Conservation (phyloP, 2,888 invertebrate genomes). For the Tipula unca region DNA sequence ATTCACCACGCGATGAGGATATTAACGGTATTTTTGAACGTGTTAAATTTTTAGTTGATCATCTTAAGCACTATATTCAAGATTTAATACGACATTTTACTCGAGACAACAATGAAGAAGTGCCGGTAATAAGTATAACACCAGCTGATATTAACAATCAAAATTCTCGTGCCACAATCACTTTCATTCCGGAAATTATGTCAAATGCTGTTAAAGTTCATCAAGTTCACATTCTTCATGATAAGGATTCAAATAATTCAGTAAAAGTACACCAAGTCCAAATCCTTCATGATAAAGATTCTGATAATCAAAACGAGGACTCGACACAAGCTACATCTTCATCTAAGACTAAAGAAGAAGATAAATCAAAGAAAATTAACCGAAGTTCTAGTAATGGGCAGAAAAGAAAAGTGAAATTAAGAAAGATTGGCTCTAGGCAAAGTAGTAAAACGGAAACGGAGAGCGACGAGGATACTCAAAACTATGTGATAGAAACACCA, state of each 20-base stretch:
- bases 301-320: neutral
- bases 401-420: slow-evolving; percentile 35
- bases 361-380: slow-evolving; percentile 24
- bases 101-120: slow-evolving; percentile 27
- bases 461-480: slow-evolving; percentile 36
- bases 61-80: neutral
- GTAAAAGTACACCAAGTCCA: neutral
- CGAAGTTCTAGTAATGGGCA: slow-evolving; percentile 29
- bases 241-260: neutral
- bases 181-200: slow-evolving; percentile 25
- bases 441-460: slow-evolving; percentile 43
- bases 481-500: slow-evolving; percentile 35
- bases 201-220: slow-evolving; percentile 20
- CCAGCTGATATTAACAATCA: slow-evolving; percentile 30
- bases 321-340: neutral
- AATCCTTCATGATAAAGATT: neutral
- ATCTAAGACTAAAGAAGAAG: neutral
- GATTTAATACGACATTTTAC: neutral
- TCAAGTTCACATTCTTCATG: slow-evolving; percentile 9
- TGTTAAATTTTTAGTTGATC: neutral
- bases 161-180: slow-evolving; percentile 23
- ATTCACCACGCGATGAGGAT: neutral
- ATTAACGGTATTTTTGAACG: neutral
- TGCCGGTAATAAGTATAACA: slow-evolving; percentile 39
- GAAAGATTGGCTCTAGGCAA: slow-evolving; percentile 41